Evolutionary conservation across 2,797 vertebrate species (phyloP).

Genomic region (Mormyrops attenuatus): DNA sequence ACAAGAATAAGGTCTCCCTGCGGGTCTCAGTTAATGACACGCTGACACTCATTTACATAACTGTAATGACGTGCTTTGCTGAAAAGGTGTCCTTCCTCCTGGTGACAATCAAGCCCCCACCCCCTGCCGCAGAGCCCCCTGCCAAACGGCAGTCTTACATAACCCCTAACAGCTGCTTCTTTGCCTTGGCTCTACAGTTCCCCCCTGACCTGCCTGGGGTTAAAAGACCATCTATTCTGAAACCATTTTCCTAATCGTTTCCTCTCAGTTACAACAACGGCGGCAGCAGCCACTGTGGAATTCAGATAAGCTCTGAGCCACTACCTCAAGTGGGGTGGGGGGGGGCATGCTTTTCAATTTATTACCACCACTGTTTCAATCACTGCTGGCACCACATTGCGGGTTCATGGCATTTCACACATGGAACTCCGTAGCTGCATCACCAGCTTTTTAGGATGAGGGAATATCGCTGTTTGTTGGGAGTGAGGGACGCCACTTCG

Average conservation of each 20-base stretch:
- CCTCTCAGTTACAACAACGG: neutral
- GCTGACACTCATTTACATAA: neutral
- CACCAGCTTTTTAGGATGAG: neutral
- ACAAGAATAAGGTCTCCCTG: neutral
- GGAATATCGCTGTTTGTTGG: neutral
- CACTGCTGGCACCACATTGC: neutral
- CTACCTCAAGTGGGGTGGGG: neutral
- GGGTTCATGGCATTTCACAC: neutral
- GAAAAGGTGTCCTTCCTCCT: neutral
- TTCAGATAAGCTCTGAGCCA: constrained; percentile 4
- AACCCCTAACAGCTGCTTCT: constrained; percentile 36
- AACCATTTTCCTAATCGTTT: constrained; percentile 23
- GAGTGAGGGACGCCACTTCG: neutral
- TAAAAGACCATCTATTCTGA: constrained; percentile 26
- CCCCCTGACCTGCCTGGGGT: neutral
- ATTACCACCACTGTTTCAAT: neutral
- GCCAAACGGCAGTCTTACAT: constrained; percentile 26
- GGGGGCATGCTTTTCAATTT: neutral
- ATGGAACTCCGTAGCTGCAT: neutral
- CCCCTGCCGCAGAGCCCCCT: neutral
- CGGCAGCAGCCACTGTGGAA: constrained; percentile 4
- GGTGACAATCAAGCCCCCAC: neutral
- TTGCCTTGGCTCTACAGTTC: neutral
- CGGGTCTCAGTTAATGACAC: neutral
- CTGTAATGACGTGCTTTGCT: neutral